Conservation (phyloP, 2,113 vertebrate genomes). For the Sinocyclocheilus anshuiensis region DNA sequence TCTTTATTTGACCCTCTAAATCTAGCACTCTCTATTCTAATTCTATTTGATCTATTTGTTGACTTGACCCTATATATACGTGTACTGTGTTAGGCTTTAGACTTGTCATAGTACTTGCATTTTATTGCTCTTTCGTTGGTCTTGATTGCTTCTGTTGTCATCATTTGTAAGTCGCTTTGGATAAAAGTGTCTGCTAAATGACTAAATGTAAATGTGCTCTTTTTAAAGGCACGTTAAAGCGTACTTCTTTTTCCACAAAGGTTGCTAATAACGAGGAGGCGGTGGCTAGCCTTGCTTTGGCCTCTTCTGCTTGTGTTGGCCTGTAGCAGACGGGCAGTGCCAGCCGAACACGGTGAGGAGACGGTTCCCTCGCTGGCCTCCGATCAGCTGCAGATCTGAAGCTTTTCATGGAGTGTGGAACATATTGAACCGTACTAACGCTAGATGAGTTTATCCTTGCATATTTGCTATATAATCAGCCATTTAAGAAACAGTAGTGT, state of each 20-base stretch:
- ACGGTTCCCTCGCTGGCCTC: background rate
- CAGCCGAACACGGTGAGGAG: background rate
- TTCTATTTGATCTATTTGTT: too few relatives aligned
- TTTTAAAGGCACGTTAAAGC: constrained; percentile 37
- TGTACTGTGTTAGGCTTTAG: too few relatives aligned
- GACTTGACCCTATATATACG: too few relatives aligned
- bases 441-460: background rate
- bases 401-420: background rate
- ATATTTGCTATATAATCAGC: background rate
- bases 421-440: background rate
- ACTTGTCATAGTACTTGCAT: too few relatives aligned
- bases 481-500: constrained; percentile 24
- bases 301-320: constrained; percentile 84
- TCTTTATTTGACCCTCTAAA: too few relatives aligned
- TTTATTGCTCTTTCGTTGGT: too few relatives aligned
- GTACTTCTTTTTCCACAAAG: constrained; percentile 64
- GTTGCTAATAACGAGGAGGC: constrained; percentile 89
- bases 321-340: constrained; percentile 57
- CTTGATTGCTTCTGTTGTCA: too few relatives aligned
- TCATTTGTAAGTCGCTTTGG: too few relatives aligned
- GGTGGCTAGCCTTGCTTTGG: constrained; percentile 74
- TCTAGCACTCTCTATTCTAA: too few relatives aligned
- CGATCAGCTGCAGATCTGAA: constrained; percentile 22
- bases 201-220: background rate
- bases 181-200: too few relatives aligned